Conservation (phyloP, 1,140 invertebrate genomes). For the Papilio dardanus region DNA sequence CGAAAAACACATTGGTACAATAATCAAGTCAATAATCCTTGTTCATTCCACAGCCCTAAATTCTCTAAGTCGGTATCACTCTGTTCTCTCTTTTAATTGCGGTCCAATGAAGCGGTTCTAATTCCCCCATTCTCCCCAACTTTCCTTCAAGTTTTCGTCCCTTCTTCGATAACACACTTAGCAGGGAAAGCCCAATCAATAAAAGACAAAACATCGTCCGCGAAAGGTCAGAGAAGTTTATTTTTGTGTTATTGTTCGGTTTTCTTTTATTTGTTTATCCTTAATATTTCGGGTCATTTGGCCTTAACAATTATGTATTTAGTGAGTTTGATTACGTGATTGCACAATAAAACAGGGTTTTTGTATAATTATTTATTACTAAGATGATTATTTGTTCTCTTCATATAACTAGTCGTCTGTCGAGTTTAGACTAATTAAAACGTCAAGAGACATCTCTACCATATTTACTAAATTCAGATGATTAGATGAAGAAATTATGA, state of each 20-base stretch:
- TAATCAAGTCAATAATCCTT: slow-evolving; percentile 45
- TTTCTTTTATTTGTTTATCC: background rate
- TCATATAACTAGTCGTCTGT: too few relatives aligned
- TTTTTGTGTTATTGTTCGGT: slow-evolving; percentile 20
- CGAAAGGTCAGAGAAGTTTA: slow-evolving; percentile 38
- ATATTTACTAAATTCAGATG: too few relatives aligned
- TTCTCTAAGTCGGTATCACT: slow-evolving; percentile 50
- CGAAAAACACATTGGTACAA: too few relatives aligned
- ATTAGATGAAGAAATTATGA: too few relatives aligned
- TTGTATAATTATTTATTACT: too few relatives aligned
- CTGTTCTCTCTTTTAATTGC: slow-evolving; percentile 66
- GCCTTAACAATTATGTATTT: background rate
- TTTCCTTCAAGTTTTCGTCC: slow-evolving; percentile 49
- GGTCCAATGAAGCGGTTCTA: slow-evolving; percentile 68
- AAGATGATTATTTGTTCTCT: too few relatives aligned
- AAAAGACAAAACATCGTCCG: slow-evolving; percentile 38
- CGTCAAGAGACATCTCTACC: too few relatives aligned
- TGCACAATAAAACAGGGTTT: too few relatives aligned
- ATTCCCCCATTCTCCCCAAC: slow-evolving; percentile 52
- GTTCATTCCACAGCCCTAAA: slow-evolving; percentile 39
- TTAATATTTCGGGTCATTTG: background rate
- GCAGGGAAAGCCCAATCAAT: slow-evolving; percentile 44
- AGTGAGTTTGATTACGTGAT: background rate
- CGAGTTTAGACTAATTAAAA: too few relatives aligned
- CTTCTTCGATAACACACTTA: slow-evolving; percentile 54